Evolutionary conservation across 2,113 vertebrate genomes (phyloP).

Genomic region (Rhabdomys dilectus): DNA sequence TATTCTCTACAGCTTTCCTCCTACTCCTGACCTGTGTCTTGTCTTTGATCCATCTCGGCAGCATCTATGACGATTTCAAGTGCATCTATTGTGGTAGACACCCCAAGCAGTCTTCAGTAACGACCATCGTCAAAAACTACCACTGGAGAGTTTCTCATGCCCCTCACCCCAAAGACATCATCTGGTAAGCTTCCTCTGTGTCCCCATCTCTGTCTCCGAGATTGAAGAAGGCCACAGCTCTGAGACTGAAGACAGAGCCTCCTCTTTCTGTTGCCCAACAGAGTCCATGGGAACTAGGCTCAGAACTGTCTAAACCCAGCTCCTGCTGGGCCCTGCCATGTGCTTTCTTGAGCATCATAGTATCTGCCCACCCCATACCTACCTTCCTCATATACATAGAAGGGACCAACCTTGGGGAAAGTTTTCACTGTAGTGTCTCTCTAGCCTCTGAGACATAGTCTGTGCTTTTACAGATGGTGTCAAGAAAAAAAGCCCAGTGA

Average conservation of each 20-base stretch:
- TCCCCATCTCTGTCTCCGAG: neutral
- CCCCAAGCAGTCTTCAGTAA: constrained; percentile 96
- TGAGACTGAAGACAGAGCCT: neutral
- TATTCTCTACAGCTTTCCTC: neutral
- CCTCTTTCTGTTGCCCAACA: neutral
- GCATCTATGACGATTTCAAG: constrained; percentile 94
- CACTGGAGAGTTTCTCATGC: constrained; percentile 92
- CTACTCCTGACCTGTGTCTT: neutral
- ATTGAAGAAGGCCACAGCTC: neutral
- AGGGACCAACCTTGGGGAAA: neutral
- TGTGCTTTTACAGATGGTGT: neutral
- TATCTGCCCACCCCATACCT: neutral
- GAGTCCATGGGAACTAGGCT: neutral
- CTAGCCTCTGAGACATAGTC: neutral
- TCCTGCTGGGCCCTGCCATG: too few relatives aligned
- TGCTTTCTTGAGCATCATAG: neutral
- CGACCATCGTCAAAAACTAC: constrained; percentile 92
- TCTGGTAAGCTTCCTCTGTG: constrained; percentile 90
- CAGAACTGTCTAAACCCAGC: neutral
- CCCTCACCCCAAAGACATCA: constrained; percentile 95
- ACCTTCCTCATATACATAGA: neutral
- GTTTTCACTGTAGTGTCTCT: neutral
- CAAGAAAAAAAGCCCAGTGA: neutral
- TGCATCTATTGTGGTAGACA: constrained; percentile 87
- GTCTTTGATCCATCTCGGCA: constrained; percentile 76